These are phyloP conservation scores for Spodoptera littoralis DNA, from an alignment of 2,888 invertebrate genomes.

Conservation along the genomic window DNA sequence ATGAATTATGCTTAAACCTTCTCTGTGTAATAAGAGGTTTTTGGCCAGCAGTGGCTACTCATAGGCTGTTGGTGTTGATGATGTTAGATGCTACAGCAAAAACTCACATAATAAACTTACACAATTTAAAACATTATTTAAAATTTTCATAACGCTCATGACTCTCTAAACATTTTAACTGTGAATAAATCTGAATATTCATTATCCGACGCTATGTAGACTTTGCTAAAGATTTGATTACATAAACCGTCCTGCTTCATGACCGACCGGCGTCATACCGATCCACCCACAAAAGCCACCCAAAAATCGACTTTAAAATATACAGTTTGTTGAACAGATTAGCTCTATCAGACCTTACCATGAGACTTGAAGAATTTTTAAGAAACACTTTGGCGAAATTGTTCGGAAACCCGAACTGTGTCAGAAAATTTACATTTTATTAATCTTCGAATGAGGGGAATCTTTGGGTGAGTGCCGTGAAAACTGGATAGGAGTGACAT, in stretches of 20 bases:
- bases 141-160: constrained; percentile 22
- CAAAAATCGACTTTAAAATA: constrained; percentile 54
- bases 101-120: too few relatives aligned
- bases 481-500: neutral
- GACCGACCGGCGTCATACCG: constrained; percentile 28
- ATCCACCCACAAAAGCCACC: constrained; percentile 26
- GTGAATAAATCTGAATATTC: constrained; percentile 46
- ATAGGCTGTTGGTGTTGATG: too few relatives aligned
- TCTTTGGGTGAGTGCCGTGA: constrained; percentile 46
- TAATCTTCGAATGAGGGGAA: constrained; percentile 68
- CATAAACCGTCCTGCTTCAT: constrained; percentile 28
- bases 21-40: too few relatives aligned
- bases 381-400: constrained; percentile 60
- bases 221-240: constrained; percentile 45
- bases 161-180: constrained; percentile 23
- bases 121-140: constrained; percentile 3
- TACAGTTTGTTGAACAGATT: constrained; percentile 59
- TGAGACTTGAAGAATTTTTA: constrained; percentile 49
- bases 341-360: constrained; percentile 48
- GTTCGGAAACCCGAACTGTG: constrained; percentile 63
- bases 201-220: constrained; percentile 15
- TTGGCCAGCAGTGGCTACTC: too few relatives aligned
- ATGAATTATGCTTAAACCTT: too few relatives aligned
- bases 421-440: constrained; percentile 73
- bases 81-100: too few relatives aligned